phyloP scores from a whole-genome alignment of 2,113 vertebrate species.

The Empidonax traillii region DNA sequence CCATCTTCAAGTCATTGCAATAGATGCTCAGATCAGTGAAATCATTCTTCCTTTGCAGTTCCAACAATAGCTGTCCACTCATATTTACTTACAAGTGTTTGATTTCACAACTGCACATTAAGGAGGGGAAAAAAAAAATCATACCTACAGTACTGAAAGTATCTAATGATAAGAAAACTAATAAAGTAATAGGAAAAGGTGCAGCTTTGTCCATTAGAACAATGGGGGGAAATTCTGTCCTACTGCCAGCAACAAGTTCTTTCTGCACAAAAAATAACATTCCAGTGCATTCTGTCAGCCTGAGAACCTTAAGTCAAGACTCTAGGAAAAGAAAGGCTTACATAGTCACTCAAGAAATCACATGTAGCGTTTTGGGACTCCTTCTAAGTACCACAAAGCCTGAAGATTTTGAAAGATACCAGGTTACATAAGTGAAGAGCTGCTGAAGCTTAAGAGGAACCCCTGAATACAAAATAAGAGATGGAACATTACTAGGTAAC shows the following conservation, averaged over 20 bases:
- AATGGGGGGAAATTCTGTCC: background rate
- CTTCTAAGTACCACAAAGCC: background rate
- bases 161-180: constrained; percentile 11
- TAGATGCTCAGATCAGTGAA: background rate
- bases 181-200: background rate
- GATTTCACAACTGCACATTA: background rate
- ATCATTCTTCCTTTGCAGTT: background rate
- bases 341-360: background rate
- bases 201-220: background rate
- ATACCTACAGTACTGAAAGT: background rate
- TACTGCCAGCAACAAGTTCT: background rate
- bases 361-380: background rate
- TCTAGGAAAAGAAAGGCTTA: background rate
- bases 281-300: background rate
- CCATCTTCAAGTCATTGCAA: background rate
- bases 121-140: background rate
- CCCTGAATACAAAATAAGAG: background rate
- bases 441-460: background rate
- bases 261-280: background rate
- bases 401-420: background rate
- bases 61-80: background rate
- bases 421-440: background rate
- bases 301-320: background rate
- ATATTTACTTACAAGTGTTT: background rate
- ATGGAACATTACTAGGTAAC: background rate